Conservation (phyloP, 2,797 vertebrate species). For the Neoniphon sammara region DNA sequence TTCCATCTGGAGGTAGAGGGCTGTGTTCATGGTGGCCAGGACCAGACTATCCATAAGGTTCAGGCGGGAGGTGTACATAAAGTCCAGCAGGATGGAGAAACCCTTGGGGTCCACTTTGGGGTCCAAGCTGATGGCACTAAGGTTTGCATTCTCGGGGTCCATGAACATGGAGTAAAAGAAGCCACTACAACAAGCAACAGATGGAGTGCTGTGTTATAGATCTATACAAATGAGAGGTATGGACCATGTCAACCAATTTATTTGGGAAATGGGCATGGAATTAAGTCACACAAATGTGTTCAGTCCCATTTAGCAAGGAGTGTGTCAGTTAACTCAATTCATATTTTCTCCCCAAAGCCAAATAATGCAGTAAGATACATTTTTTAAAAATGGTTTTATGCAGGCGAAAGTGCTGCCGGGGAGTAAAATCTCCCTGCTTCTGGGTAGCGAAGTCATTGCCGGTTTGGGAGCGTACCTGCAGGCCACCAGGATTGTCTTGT, state of each 20-base stretch:
- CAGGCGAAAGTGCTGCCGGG: too few relatives aligned
- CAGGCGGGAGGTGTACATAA: constrained; percentile 98
- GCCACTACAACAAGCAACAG: constrained; percentile 82
- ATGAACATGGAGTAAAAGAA: constrained; percentile 98
- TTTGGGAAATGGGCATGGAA: too few relatives aligned
- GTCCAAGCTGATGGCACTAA: constrained; percentile 91
- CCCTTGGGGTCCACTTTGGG: constrained; percentile 92
- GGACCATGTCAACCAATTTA: too few relatives aligned
- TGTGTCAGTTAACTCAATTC: too few relatives aligned
- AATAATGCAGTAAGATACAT: too few relatives aligned
- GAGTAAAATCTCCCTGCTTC: too few relatives aligned
- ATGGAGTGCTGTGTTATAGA: neutral
- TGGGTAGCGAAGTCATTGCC: neutral
- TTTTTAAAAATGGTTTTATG: too few relatives aligned
- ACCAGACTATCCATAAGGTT: constrained; percentile 90
- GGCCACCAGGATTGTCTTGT: constrained; percentile 96
- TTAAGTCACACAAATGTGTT: neutral
- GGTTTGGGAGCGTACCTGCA: constrained; percentile 87
- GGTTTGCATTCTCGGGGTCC: constrained; percentile 90
- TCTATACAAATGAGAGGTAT: neutral
- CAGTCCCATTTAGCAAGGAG: neutral
- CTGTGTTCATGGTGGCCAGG: constrained; percentile 91
- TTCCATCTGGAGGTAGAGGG: constrained; percentile 97
- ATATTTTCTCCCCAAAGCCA: too few relatives aligned
- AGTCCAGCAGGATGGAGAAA: constrained; percentile 94